These are phyloP conservation scores for Pampusana beccarii DNA, from an alignment of 2,113 vertebrate species.

Conservation along the genomic window DNA sequence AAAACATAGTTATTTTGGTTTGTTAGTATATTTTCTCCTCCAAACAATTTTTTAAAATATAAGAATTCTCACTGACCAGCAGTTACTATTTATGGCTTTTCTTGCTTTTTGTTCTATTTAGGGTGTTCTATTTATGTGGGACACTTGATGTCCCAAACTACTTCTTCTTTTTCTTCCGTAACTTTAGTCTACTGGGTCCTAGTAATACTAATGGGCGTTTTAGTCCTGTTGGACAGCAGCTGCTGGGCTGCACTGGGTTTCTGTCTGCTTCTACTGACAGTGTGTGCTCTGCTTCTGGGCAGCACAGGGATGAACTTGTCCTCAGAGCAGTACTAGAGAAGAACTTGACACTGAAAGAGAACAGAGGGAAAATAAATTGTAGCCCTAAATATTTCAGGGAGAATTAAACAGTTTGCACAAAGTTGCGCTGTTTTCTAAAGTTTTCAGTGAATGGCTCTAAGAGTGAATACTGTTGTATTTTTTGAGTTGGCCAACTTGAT, in stretches of 20 bases:
- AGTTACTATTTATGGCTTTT: not conserved
- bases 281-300: not conserved
- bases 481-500: not conserved
- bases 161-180: not conserved
- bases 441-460: not conserved
- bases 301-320: not conserved
- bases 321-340: not conserved
- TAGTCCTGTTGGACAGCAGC: not conserved
- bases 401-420: not conserved
- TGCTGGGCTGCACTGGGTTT: not conserved
- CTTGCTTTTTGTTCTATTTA: not conserved
- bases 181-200: not conserved
- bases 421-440: not conserved
- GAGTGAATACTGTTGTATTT: not conserved
- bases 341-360: not conserved
- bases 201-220: not conserved
- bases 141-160: not conserved
- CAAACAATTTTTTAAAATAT: not conserved
- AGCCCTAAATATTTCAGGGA: not conserved
- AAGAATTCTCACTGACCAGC: not conserved
- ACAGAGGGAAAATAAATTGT: not conserved
- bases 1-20: not conserved
- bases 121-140: too few relatives aligned
- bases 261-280: not conserved
- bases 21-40: not conserved